Evolutionary conservation across 2,797 vertebrate species (phyloP), one percentile per base, ranked within the genome.

Genomic region (Amniataba percoides): DNA sequence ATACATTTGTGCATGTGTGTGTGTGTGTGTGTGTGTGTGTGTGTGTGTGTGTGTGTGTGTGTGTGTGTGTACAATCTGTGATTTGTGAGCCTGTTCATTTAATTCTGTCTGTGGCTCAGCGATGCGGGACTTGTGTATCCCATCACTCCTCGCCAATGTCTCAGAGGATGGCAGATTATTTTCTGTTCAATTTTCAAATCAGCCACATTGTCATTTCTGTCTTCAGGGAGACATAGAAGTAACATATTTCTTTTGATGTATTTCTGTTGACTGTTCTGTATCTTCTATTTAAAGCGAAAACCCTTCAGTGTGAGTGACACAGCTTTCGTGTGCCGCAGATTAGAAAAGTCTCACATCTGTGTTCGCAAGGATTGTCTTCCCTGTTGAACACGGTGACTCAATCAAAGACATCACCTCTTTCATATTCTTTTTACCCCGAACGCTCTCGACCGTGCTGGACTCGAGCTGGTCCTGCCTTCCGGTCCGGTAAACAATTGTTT

Each of bases 131-230:
- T 81, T 62, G 74, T 76, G 77, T 78, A 42, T 84, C 74, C 87
- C 87, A 77, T 90, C 83, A 65, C 85, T 78, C 77, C 7, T 11
- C n/a, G 39, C 82, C 82, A 87, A 76, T 74, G 88, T 92, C 89
- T 91, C 87, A 6, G 69, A 89, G 87, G 89, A 90, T 79, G 76
- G 77, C 88, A 87, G 87, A 92, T 90, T 79, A 91, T 86, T 91
- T 88, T 90, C 68, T 78, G 73, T 91, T 92, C 87, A 90, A 78
- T 92, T 90, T 93, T 91, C 88, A 90, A 86, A 92, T 92, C 88
- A 86, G 78, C 81, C 87, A 87, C 88, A 71, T 92, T 93, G 91
- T 91, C 89, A 84, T 84, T 51, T 71, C 71, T 74, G 80, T 90
- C 90, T 86, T 80, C 45, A 2, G 91, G 83, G 87, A 87, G 78